Evolutionary conservation across 2,888 invertebrate genomes (phyloP), one percentile per base, ranked within the genome.

Genomic region (Autographa pulchrina): DNA sequence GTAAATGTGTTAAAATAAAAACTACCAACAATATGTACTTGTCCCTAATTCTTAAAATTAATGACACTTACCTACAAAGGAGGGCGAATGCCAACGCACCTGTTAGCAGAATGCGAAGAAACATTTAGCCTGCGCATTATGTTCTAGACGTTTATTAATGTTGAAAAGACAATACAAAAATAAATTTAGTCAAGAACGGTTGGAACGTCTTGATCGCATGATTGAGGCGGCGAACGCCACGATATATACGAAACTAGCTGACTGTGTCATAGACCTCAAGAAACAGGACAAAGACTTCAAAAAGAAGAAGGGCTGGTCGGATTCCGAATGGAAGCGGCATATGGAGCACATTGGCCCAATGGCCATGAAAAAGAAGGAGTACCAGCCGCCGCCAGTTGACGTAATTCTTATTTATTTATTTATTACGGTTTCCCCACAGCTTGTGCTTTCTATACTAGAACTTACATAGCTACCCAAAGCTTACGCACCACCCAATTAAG

Each of bases 311-410:
- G 92, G 89, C 0, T 95, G 95, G 95, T 84, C 91, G 0, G 92
- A 93, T 70, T 90, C 89, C 25, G 95, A 95, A 4, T 95, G 95
- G 95, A 94, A 94, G 83, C 94, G 94, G 70, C 96, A 95, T 69
- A 94, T 94, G 94, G 95, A 95, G 13, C 93, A 95, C 52, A 93
- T 96, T 43, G 76, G 84, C 6, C 91, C 91, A 68, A 92, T 96
- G 3, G 89, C 95, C 5, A 87, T 69, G 7, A 93, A 95, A 0
- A 93, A 86, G 80, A 89, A 75, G 67, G 79, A 89, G 59, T 92
- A 89, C 59, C 65, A 67, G 43, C 89, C 92, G 0, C 81, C 85
- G 2, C 86, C 89, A 0, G 58, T 90, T 6, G 85, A 84, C 86
- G 95, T 93, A 81, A 48, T 74, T 60, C 70, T 38, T 78, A 64